These are phyloP conservation scores for Cotesia glomerata DNA, from an alignment of 1,140 invertebrate species.

Conservation along the genomic window DNA sequence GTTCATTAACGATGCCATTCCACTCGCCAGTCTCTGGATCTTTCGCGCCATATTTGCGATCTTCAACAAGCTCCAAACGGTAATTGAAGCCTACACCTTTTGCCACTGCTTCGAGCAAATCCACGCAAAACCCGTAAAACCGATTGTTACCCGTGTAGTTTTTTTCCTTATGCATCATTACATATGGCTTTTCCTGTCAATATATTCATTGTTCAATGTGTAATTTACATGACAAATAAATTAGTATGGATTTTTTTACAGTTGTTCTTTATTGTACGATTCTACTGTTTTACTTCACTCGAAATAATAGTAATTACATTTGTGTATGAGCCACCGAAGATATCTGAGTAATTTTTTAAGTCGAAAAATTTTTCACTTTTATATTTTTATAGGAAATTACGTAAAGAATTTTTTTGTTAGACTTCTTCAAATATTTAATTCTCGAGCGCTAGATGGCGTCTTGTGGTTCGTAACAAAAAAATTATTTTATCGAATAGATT, in stretches of 20 bases:
- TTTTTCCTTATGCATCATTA: constrained; percentile 72
- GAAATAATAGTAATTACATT: too few species aligned
- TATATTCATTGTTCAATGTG: neutral
- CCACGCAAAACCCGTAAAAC: constrained; percentile 82
- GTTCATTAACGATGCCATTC: constrained; percentile 84
- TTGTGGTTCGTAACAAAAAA: too few species aligned
- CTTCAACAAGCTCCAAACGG: constrained; percentile 75
- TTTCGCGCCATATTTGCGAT: constrained; percentile 78
- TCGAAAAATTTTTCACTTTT: too few species aligned
- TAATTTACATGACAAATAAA: neutral
- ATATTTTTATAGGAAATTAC: too few species aligned
- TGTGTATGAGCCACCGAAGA: too few species aligned
- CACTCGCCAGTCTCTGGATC: constrained; percentile 74
- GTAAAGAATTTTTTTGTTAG: too few species aligned
- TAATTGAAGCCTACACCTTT: constrained; percentile 77
- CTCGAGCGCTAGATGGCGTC: too few species aligned
- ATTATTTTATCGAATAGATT: too few species aligned
- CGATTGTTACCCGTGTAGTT: constrained; percentile 73
- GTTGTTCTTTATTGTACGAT: too few species aligned
- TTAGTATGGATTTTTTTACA: neutral
- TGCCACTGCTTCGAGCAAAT: constrained; percentile 72
- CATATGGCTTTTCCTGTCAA: constrained; percentile 72
- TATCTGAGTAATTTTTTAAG: too few species aligned
- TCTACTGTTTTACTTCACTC: too few species aligned
- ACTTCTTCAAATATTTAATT: too few species aligned